Base-by-base conservation (phyloP, 2,888 invertebrate species). In the Acronicta aceris region DNA sequence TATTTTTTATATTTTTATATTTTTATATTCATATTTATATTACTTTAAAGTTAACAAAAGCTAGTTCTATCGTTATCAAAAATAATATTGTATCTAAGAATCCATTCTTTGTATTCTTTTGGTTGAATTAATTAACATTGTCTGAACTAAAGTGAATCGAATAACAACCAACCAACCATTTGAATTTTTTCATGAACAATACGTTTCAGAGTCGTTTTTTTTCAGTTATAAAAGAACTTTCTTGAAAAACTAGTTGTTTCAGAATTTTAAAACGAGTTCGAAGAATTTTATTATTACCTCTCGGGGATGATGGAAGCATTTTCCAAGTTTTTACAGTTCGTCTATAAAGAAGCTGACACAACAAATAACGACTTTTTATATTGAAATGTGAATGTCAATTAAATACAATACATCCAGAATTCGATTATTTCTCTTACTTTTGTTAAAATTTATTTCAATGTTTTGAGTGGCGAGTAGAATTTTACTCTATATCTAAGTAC, bases 101-200 rank as follows among this genome's bases (percentile, higher is more conserved):
- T 38, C 38, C 7, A n/a, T 38, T 38, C 38, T 38, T 38, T 38
- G 38, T 13, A 33, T 33, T 33, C 10, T 61, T 61, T 49, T n/a
- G 48, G 48, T 33, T 63, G 38, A 43, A 55, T 43, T 61, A 16
- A 55, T 62, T 48, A 48, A 16, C 17, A 6, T 30, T 48, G 38
- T 48, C 9, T 38, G 13, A 48, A 48, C 12, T 13, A 5, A 27
- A 17, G 38, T 1, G 10, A 36, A 38, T 8, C n/a, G 12, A 41
- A 61, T 54, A 43, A 16, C 9, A 13, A 27, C 9, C 10, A 38
- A 38, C 38, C 6, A 10, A 36, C 10, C 10, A 38, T 38, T n/a
- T 41, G 12, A 5, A 30, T 55, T 62, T 15, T 55, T n/a, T 47
- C 47, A 47, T 10, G 12, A 64, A 42, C 15, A 63, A 42, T 42